Evolutionary conservation across 1,140 invertebrate genomes (phyloP), one percentile per base, ranked within the genome.

Genomic region (Carcinoscorpius rotundicauda): DNA sequence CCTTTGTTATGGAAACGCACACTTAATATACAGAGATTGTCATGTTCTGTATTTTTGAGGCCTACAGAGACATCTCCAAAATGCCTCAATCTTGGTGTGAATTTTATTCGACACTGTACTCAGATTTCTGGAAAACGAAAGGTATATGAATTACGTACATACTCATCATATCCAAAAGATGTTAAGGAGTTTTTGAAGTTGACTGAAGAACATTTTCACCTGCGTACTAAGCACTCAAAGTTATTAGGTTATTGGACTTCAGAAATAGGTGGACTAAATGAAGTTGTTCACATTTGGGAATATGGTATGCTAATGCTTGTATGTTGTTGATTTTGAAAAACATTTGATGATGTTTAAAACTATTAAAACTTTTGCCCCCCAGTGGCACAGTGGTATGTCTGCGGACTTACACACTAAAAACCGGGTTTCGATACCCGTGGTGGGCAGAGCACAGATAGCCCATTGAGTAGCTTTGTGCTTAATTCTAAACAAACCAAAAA

Each of bases 281-380:
- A 78, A 71, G 71, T 76, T 9, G 71, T 78, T 10, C 77, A 78
- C 63, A 73, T 78, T 29, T 78, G 77, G 77, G 75, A 76, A 71
- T 78, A 78, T 68, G 77, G 77, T 78, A 73, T 8, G 9, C 11
- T 49, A 4, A 48, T 58, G 11, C 5, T 56, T 6, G 4, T 50
- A 59, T 10, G 48, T 63, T 50, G n/a, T 64, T 5, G 48, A 49
- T 59, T 10, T 10, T 5, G 6, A 11, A 4, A 68, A 11, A 48
- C 3, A 3, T 3, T 8, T 6, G 3, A 11, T 6, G 8, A 8
- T 6, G 48, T 10, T 6, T 63, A 4, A 48, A 29, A 29, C 29
- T 29, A 69, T 52, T 5, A 49, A 9, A n/a, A 8, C 50, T 65
- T 4, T 0, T 49, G 5, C 10, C 49, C 8, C 6, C 6, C 50